These are phyloP conservation scores for Oncorhynchus gorbuscha DNA, from an alignment of 2,113 vertebrate species.

Conservation along the genomic window DNA sequence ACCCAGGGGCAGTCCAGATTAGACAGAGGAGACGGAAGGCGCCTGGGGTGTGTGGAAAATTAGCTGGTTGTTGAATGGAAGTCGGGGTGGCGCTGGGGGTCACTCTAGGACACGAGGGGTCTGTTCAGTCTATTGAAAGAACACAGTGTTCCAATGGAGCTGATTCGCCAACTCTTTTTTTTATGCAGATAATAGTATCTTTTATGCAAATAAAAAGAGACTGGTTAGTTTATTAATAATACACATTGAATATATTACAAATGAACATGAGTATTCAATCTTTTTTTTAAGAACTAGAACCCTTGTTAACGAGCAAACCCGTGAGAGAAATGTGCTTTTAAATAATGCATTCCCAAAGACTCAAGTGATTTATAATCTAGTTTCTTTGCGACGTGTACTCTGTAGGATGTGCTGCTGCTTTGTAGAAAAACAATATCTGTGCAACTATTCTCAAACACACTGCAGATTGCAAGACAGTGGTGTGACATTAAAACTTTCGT, in stretches of 20 bases:
- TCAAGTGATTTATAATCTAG: slow-evolving; percentile 48
- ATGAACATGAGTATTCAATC: no score
- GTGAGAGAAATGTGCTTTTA: slow-evolving; percentile 28
- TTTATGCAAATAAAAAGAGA: no score
- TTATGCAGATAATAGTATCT: no score
- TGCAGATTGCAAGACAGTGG: slow-evolving; percentile 34
- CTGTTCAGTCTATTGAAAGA: no score
- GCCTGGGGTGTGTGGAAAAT: slow-evolving; percentile 32
- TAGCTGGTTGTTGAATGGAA: slow-evolving; percentile 13
- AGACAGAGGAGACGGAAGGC: slow-evolving; percentile 39
- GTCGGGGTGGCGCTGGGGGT: slow-evolving; percentile 11
- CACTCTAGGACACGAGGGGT: background rate
- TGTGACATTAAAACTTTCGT: slow-evolving; percentile 44
- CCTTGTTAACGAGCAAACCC: background rate
- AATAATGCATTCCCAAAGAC: slow-evolving; percentile 48
- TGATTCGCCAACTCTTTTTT: no score
- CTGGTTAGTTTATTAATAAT: no score
- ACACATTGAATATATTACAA: no score
- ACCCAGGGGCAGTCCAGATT: slow-evolving; percentile 42
- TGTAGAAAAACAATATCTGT: slow-evolving; percentile 26
- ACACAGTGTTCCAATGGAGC: no score
- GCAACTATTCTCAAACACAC: slow-evolving; percentile 38
- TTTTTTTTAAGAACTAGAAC: no score
- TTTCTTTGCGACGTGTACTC: slow-evolving; percentile 1
- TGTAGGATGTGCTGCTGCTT: slow-evolving; percentile 8